A percentile compares a stretch with the other conserved stretches of the same genome.
These are phyloP conservation scores for Belgica antarctica DNA, from an alignment of 2,888 invertebrate species.

Conservation along the genomic window DNA sequence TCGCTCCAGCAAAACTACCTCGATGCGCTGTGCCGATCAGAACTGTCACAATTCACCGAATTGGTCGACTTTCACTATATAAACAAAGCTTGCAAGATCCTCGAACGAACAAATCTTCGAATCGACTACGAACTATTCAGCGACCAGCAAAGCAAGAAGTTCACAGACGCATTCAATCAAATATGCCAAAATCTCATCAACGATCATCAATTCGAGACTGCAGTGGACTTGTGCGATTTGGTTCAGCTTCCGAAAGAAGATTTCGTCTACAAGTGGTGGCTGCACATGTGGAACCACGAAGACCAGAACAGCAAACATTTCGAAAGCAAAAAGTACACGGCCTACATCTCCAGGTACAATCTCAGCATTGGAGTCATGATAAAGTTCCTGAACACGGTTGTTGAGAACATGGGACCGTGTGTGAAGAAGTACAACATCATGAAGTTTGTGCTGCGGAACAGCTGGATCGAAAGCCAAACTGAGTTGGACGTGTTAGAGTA, in stretches of 20 bases:
- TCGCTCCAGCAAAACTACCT: slow-evolving; percentile 58
- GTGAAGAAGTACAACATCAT: slow-evolving; percentile 57
- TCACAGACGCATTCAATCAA: slow-evolving; percentile 55
- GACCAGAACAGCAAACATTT: slow-evolving; percentile 57
- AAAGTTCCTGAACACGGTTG: slow-evolving; percentile 62
- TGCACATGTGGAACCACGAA: slow-evolving; percentile 54
- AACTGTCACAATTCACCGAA: slow-evolving; percentile 59
- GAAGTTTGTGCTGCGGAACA: slow-evolving; percentile 52
- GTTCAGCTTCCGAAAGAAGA: slow-evolving; percentile 55
- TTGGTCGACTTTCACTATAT: slow-evolving; percentile 56
- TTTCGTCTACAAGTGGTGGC: slow-evolving; percentile 57
- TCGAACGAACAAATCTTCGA: slow-evolving; percentile 59
- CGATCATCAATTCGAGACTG: slow-evolving; percentile 56
- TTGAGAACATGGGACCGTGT: slow-evolving; percentile 55
- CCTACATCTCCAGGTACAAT: slow-evolving; percentile 58
- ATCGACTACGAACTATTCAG: slow-evolving; percentile 56
- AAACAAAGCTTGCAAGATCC: slow-evolving; percentile 59
- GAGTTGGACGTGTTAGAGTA: slow-evolving; percentile 55
- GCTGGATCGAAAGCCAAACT: slow-evolving; percentile 53
- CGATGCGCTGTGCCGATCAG: slow-evolving; percentile 59
- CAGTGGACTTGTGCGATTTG: slow-evolving; percentile 57
- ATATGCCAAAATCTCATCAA: slow-evolving; percentile 56
- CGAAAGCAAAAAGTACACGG: slow-evolving; percentile 61
- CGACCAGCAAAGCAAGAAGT: slow-evolving; percentile 47
- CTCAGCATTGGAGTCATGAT: slow-evolving; percentile 63